Conservation (phyloP, 1,140 invertebrate genomes). For the Catajapyx aquilonaris region DNA sequence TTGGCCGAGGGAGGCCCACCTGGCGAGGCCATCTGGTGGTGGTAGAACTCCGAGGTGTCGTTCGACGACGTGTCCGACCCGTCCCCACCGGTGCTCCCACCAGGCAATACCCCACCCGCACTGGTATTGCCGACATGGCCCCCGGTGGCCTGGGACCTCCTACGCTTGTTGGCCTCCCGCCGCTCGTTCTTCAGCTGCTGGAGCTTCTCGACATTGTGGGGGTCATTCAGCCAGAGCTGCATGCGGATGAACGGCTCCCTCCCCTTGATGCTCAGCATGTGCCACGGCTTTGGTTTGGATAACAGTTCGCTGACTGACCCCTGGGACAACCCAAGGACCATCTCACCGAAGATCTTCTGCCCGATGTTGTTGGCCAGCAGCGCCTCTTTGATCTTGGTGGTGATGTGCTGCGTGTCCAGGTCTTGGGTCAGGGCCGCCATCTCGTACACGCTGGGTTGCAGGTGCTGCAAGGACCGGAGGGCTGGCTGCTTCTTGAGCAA, state of each 20-base stretch:
- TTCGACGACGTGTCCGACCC: conserved; percentile 68
- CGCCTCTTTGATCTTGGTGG: conserved; percentile 92
- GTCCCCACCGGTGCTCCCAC: conserved; percentile 47
- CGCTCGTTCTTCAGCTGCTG: conserved; percentile 70
- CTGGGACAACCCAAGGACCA: conserved; percentile 84
- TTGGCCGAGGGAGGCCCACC: conserved; percentile 45
- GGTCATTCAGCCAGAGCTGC: conserved; percentile 90
- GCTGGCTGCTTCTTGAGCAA: conserved; percentile 5
- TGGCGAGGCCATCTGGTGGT: conserved; percentile 56
- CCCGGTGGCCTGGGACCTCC: conserved; percentile 38
- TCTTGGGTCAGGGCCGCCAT: conserved; percentile 92
- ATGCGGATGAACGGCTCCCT: conserved; percentile 95
- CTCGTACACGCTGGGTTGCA: conserved; percentile 76
- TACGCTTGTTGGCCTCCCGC: conserved; percentile 67
- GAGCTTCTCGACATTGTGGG: conserved; percentile 74
- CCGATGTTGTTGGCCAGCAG: conserved; percentile 91
- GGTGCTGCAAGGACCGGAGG: conserved; percentile 41
- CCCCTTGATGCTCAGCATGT: conserved; percentile 96
- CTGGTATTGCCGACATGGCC: conserved; percentile 10
- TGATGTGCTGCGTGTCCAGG: conserved; percentile 87
- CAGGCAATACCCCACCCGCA: conserved; percentile 12
- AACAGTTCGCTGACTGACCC: conserved; percentile 91
- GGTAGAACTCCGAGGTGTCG: conserved; percentile 72
- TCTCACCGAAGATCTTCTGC: conserved; percentile 95
- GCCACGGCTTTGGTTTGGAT: conserved; percentile 97